Evolutionary conservation across 2,113 vertebrate genomes (phyloP), one percentile per base, ranked within the genome.

Genomic region (Callospermophilus lateralis): DNA sequence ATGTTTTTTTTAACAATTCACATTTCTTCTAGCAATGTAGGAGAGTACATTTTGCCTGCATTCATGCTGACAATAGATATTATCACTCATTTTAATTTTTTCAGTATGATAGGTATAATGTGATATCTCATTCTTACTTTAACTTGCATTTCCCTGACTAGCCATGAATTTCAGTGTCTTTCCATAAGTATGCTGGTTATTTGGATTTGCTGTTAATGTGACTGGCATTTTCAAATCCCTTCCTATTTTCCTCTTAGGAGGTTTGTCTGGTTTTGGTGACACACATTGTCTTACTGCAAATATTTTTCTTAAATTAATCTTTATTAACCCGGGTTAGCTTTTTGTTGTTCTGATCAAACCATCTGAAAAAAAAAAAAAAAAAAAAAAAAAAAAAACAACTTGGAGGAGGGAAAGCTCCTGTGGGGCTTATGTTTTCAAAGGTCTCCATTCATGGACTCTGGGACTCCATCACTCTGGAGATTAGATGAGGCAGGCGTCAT

Each of bases 11-110:
- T 63, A 96, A 93, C 30, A 80, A 88, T 90, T 84, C 39, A 7
- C 28, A 95, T 97, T 32, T 85, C 61, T 85, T 63, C 9, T 20
- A 96, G 48, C 45, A 83, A 90, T 58, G 55, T 53, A 61, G n/a
- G 32, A 76, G 20, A 53, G 24, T 55, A 34, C 4, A 34, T 92
- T 72, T 92, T 90, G 22, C 19, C 24, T 90, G 34, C 7, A 53
- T 94, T 87, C 55, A 19, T 72, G 65, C 37, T 81, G 58, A 95
- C n/a, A 88, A 61, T 84, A 90, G 81, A 77, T 76, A n/a, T 76
- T 73, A 90, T 93, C 58, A 94, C 11, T 97, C 37, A 95, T 61
- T 93, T 92, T 78, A 94, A 94, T 88, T 70, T 86, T 84, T 55
- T 94, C 76, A 88, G 12, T 81, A 37, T 26, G 70, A 70, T 81